A percentile compares a stretch with the other conserved stretches of the same genome.
Conservation (phyloP, 1,140 invertebrate species). For the Cataglyphis hispanica region DNA sequence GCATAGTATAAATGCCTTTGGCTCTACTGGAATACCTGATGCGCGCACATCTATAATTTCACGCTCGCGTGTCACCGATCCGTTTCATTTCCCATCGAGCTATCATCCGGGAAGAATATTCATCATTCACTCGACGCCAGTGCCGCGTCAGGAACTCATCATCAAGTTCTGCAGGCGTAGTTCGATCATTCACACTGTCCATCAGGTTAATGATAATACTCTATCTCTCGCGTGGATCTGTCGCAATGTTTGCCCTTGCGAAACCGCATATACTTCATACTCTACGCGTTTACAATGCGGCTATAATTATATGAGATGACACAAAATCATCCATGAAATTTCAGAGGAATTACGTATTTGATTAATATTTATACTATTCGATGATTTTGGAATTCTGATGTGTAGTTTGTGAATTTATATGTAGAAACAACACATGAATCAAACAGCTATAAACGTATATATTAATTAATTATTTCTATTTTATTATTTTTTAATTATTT, state of each 20-base stretch:
- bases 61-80: slow-evolving; percentile 56
- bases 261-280: slow-evolving; percentile 12
- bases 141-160: slow-evolving; percentile 56
- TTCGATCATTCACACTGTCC: slow-evolving; percentile 59
- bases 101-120: slow-evolving; percentile 59
- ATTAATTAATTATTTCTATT: slow-evolving; percentile 15
- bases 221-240: slow-evolving; percentile 38
- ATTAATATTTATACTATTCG: slow-evolving; percentile 35
- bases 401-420: not conserved
- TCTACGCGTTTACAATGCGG: slow-evolving; percentile 31
- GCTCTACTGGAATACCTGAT: slow-evolving; percentile 45
- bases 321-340: slow-evolving; percentile 22
- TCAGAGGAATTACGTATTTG: slow-evolving; percentile 2
- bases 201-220: slow-evolving; percentile 59
- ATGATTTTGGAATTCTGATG: slow-evolving; percentile 14
- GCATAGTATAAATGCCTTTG: slow-evolving; percentile 53
- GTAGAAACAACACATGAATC: not conserved
- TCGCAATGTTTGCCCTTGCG: slow-evolving; percentile 32
- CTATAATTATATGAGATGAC: not conserved
- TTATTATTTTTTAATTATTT: no score
- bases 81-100: slow-evolving; percentile 61
- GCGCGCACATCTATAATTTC: slow-evolving; percentile 60
- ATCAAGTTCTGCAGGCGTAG: slow-evolving; percentile 28
- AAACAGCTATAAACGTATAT: not conserved
- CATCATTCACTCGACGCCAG: slow-evolving; percentile 59